Evolutionary conservation across 2,113 vertebrate species (phyloP).

Genomic region (Rhagologus leucostigma): DNA sequence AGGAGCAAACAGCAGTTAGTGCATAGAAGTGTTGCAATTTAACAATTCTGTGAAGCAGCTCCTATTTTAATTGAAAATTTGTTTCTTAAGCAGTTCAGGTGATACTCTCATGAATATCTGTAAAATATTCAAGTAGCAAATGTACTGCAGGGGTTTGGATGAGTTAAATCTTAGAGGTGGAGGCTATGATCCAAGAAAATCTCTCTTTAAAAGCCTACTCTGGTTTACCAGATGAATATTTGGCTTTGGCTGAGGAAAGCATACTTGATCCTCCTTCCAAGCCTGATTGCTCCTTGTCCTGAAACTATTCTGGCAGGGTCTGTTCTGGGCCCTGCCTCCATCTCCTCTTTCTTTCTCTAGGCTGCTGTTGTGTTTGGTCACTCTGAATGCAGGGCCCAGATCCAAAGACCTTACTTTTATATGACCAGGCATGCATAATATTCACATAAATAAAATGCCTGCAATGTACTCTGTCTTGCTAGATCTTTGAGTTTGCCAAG

Average conservation of each 20-base stretch:
- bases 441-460: not conserved
- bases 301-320: slow-evolving; percentile 8
- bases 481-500: not conserved
- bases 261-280: slow-evolving; percentile 17
- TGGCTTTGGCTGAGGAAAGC: not conserved
- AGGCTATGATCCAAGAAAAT: not conserved
- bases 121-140: not conserved
- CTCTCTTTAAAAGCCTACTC: not conserved
- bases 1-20: not conserved
- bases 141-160: not conserved
- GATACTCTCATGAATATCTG: not conserved
- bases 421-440: not conserved
- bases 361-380: not conserved
- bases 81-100: not conserved
- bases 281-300: not conserved
- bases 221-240: slow-evolving; percentile 13
- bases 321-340: not conserved
- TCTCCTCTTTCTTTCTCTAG: not conserved
- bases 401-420: not conserved
- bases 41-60: not conserved
- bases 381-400: not conserved
- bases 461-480: not conserved
- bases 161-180: not conserved
- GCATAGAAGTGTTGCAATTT: not conserved
- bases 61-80: not conserved